These are phyloP conservation scores for Orthosia gothica DNA, from an alignment of 2,888 invertebrate genomes.

Conservation along the genomic window DNA sequence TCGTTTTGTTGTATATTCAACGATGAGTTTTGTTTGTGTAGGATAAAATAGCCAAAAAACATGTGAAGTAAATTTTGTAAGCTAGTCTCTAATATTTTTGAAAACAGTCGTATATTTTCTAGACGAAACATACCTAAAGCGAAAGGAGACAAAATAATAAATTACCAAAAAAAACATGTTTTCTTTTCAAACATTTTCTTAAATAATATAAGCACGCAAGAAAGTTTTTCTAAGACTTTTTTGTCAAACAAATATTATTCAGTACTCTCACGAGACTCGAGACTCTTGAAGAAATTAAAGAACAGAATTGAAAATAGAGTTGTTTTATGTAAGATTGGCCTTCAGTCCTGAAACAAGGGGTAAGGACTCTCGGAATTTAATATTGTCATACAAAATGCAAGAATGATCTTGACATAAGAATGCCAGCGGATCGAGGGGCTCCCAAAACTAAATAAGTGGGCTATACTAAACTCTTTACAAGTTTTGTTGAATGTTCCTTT, in stretches of 20 bases:
- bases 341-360: constrained; percentile 26
- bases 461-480: constrained; percentile 50
- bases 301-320: constrained; percentile 49
- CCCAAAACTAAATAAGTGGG: constrained; percentile 50
- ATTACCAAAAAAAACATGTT: background rate
- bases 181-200: background rate
- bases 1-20: constrained; percentile 1
- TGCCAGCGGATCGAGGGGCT: constrained; percentile 26
- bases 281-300: constrained; percentile 55
- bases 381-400: constrained; percentile 56
- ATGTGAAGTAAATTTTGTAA: background rate
- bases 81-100: accelerated
- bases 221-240: constrained; percentile 38
- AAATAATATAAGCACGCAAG: constrained; percentile 23
- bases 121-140: background rate
- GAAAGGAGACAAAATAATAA: background rate
- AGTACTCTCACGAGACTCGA: constrained; percentile 23
- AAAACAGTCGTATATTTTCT: background rate
- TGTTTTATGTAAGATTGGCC: constrained; percentile 40
- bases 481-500: constrained; percentile 46
- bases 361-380: constrained; percentile 53
- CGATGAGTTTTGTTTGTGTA: background rate
- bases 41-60: background rate
- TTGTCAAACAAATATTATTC: constrained; percentile 51
- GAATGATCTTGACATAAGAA: constrained; percentile 42